A percentile compares a stretch with the other conserved stretches of the same genome.
phyloP scores from a whole-genome alignment of 1,140 invertebrate species.

The Drosophila bocki region DNA sequence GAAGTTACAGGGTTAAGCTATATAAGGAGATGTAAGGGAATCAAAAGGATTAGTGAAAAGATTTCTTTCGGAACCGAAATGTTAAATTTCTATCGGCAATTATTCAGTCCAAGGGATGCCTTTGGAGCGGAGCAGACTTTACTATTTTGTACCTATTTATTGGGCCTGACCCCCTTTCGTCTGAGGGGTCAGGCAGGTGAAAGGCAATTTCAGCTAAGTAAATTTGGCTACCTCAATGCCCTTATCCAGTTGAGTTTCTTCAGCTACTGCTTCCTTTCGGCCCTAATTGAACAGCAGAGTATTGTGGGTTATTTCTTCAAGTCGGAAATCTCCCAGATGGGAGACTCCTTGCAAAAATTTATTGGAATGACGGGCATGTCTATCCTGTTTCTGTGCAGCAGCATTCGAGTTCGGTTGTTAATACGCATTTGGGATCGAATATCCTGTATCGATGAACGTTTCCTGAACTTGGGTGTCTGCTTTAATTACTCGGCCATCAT shows the following conservation, averaged over 20 bases:
- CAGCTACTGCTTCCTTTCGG: constrained; percentile 71
- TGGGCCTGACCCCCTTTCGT: constrained; percentile 76
- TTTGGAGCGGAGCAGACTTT: constrained; percentile 70
- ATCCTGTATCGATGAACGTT: constrained; percentile 51
- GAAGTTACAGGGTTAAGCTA: constrained; percentile 18
- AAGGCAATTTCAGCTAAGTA: constrained; percentile 57
- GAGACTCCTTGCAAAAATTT: constrained; percentile 78
- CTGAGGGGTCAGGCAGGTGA: constrained; percentile 33
- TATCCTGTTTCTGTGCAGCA: constrained; percentile 66
- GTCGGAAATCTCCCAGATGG: constrained; percentile 74
- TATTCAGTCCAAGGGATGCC: constrained; percentile 68
- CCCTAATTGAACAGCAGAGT: constrained; percentile 71
- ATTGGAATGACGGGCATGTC: constrained; percentile 76
- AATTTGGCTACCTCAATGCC: constrained; percentile 72
- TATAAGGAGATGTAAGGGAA: constrained; percentile 40
- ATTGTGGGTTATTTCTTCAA: constrained; percentile 83
- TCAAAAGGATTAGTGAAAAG: constrained; percentile 16
- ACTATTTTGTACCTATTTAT: constrained; percentile 65
- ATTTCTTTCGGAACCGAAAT: constrained; percentile 21
- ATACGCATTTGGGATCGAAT: constrained; percentile 65
- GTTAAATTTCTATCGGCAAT: constrained; percentile 20
- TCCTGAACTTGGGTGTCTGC: constrained; percentile 65
- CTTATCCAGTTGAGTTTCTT: constrained; percentile 75
- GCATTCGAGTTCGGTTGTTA: constrained; percentile 53
- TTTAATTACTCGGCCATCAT: constrained; percentile 75